Evolutionary conservation across 2,888 invertebrate species (phyloP), one percentile per base, ranked within the genome.

Genomic region (Neelides folsomi): DNA sequence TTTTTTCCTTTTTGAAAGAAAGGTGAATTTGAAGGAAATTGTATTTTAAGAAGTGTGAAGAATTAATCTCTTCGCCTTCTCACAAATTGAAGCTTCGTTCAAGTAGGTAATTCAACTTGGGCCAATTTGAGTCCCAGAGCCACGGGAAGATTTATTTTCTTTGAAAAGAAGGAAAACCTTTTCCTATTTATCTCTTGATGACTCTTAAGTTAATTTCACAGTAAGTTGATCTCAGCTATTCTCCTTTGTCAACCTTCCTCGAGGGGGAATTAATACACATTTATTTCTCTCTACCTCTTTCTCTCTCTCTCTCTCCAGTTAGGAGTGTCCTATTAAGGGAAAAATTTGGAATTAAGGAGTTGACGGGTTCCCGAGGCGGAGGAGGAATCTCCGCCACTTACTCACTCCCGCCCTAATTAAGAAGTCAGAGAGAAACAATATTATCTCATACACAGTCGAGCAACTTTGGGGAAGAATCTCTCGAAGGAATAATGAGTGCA

Each of bases 191-290:
- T 56, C 56, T 56, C 52, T 27, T 54, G 49, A 54, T 56, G 56
- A 52, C 53, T 57, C 57, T 57, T 59, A 57, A 57, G 54, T 59
- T 59, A 59, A 59, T 59, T 59, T 59, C 59, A 59, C 59, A 59
- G 54, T 57, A 59, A 59, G 57, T 59, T 58, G 59, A 59, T 59
- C 59, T 57, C 52, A 56, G 50, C 48, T 43, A 40, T 47, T 51
- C 49, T 37, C 15, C 18, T 43, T 43, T 15, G 15, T 43, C 13
- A 19, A 45, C 8, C 7, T 45, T n/a, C 45, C 27, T 45, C 45
- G 10, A 10, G 42, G 15, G 13, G 19, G 42, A 5, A 10, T 19
- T 16, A 42, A 42, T 10, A 15, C 15, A 18, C 12, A 19, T 42
- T 37, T 35, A 10, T 36, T 47, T 47, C 19, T 19, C 49, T 15